Evolutionary conservation across 1,140 invertebrate genomes (phyloP), one percentile per base, ranked within the genome.

Genomic region (Conus ventricosus): DNA sequence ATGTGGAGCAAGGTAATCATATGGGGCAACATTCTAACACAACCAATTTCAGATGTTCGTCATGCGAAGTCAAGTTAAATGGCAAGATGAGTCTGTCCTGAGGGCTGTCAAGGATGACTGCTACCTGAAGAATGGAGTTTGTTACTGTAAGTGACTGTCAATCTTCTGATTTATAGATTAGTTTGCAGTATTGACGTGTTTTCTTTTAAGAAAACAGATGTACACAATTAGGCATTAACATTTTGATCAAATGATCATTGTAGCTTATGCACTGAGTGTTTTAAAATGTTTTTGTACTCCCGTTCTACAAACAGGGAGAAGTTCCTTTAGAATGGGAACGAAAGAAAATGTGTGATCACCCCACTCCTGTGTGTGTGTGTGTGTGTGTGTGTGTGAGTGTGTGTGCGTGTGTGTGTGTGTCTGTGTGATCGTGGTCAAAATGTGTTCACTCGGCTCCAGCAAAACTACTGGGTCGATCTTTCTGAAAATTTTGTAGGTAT

Each of bases 1-100:
- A 97, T 92, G 97, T 99, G n/a, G 5, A 97, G 97, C 91, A 99
- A 99, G 95, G 97, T 99, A 10, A 98, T 99, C 88, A 99, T 99
- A 93, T 99, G 99, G 99, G 99, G 99, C 53, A 99, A 99, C 99
- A 99, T 94, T 99, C 99, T 0, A 98, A 98, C 10, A 99, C 99
- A 5, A n/a, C n/a, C 99, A 99, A 96, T 99, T 98, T 95, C 99
- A 27, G 99, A 99, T 97, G 97, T 97, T 17, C 96, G 96, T n/a
- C 97, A 99, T 95, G 98, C 98, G 92, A 90, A 55, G 95, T 95
- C 0, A 89, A 88, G 13, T 87, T 95, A 94, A 83, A 95, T 96
- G 93, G 96, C 94, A 55, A 97, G 96, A 92, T 92, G 20, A 92
- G 23, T 91, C 96, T 75, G 97, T 98, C 7, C 94, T 96, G n/a